Evolutionary conservation across 1,140 invertebrate species (phyloP).

Genomic region (Radopholus similis): DNA sequence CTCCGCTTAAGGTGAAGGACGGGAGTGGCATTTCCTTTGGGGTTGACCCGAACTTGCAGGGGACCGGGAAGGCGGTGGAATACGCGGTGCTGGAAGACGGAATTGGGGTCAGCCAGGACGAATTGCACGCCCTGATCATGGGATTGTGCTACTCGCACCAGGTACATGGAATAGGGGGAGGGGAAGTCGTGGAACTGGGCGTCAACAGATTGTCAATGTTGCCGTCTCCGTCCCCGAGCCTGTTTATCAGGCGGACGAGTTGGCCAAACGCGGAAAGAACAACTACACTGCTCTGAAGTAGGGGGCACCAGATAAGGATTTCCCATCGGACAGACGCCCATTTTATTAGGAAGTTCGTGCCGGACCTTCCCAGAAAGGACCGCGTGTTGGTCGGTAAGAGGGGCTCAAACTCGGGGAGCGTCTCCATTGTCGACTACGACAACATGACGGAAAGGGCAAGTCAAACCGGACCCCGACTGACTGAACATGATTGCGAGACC

Average conservation of each 20-base stretch:
- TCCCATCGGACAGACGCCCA: not conserved
- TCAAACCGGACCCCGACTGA: not conserved
- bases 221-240: slow-evolving; percentile 5
- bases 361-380: not conserved
- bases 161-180: not conserved
- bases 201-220: slow-evolving; percentile 7
- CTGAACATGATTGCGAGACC: not conserved
- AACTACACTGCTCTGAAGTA: slow-evolving; percentile 6
- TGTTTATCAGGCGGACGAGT: slow-evolving; percentile 17
- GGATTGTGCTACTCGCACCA: slow-evolving; percentile 24
- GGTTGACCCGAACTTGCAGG: slow-evolving; percentile 4
- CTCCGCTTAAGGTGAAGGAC: not conserved
- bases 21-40: not conserved
- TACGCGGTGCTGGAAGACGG: slow-evolving; percentile 21
- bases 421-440: slow-evolving; percentile 4
- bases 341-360: not conserved
- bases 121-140: slow-evolving; percentile 17
- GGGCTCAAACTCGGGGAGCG: not conserved
- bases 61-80: slow-evolving; percentile 26
- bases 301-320: not conserved
- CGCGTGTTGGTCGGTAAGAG: not conserved
- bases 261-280: slow-evolving; percentile 18
- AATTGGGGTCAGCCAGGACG: slow-evolving; percentile 13
- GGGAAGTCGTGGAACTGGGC: not conserved
- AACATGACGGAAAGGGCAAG: not conserved